Percentiles rank a stretch among this genome's conserved stretches.
phyloP scores from a whole-genome alignment of 1,140 invertebrate species.

The Matsumurasca onukii region DNA sequence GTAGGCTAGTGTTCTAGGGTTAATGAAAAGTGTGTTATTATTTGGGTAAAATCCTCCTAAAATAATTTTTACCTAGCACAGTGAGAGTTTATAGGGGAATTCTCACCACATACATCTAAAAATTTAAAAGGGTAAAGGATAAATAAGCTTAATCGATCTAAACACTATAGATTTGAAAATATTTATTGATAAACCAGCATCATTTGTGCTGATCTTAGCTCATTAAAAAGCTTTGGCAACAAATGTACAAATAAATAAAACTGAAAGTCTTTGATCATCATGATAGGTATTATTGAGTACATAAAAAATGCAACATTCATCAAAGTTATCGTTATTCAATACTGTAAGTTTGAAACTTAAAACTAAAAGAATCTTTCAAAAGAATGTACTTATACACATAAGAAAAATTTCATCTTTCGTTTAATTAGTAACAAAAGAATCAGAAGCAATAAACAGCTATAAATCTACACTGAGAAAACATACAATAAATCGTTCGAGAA shows the following conservation, averaged over 20 bases:
- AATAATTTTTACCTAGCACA: too few relatives aligned
- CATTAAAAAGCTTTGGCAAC: slow-evolving; percentile 22
- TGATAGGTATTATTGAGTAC: not conserved
- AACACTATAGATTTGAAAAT: slow-evolving; percentile 20
- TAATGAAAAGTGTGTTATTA: too few relatives aligned
- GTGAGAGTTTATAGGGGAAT: too few relatives aligned
- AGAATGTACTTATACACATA: not conserved
- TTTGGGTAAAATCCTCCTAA: too few relatives aligned
- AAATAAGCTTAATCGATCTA: too few relatives aligned
- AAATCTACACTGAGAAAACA: not conserved
- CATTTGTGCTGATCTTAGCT: slow-evolving; percentile 7
- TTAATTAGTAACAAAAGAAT: not conserved
- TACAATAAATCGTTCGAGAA: not conserved
- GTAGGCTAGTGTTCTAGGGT: too few relatives aligned
- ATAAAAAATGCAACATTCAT: slow-evolving; percentile 24
- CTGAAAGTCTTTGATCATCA: not conserved
- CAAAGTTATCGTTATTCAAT: slow-evolving; percentile 2
- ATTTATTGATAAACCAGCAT: slow-evolving; percentile 21
- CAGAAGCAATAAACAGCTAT: not conserved
- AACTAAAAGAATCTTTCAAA: not conserved
- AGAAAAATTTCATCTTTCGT: not conserved
- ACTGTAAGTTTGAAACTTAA: not conserved
- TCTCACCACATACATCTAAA: too few relatives aligned
- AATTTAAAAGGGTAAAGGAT: too few relatives aligned
- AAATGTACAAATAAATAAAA: slow-evolving; percentile 27